Percentiles rank a stretch among this genome's conserved stretches.
Evolutionary conservation across 1,140 invertebrate genomes (phyloP).

Genomic region (Belonocnema kinseyi): DNA sequence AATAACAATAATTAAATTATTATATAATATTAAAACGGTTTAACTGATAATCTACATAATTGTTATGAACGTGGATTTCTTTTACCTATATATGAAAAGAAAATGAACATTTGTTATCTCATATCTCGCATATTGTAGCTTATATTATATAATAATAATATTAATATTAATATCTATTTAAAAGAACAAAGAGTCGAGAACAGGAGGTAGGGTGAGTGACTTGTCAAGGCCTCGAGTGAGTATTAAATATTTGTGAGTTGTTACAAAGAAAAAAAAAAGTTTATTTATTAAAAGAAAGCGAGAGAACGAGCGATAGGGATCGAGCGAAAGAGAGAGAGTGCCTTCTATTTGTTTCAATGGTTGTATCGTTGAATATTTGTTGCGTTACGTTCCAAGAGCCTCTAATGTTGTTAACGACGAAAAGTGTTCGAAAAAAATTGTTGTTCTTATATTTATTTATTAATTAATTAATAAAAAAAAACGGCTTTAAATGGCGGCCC

Average conservation of each 20-base stretch:
- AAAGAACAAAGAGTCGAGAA: slow-evolving; percentile 52
- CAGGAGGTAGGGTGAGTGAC: slow-evolving; percentile 41
- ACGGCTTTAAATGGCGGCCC: slow-evolving; percentile 35
- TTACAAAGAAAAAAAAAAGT: slow-evolving; percentile 63
- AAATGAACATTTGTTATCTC: slow-evolving; percentile 68
- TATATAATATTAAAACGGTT: slow-evolving; percentile 74
- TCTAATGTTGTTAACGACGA: slow-evolving; percentile 73
- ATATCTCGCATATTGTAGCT: slow-evolving; percentile 70
- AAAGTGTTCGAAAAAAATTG: slow-evolving; percentile 67
- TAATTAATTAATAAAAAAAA: slow-evolving; percentile 52
- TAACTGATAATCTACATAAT: slow-evolving; percentile 72
- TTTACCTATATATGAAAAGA: slow-evolving; percentile 65
- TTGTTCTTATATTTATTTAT: slow-evolving; percentile 74
- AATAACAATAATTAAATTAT: slow-evolving; percentile 77
- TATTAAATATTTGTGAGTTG: slow-evolving; percentile 58
- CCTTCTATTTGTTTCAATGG: slow-evolving; percentile 75
- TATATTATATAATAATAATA: slow-evolving; percentile 55
- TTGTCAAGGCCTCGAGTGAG: slow-evolving; percentile 61
- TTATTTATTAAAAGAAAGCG: slow-evolving; percentile 69
- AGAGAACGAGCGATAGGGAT: slow-evolving; percentile 37
- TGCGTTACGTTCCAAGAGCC: slow-evolving; percentile 73
- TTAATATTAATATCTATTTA: slow-evolving; percentile 58
- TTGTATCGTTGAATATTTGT: slow-evolving; percentile 74
- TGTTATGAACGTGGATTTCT: slow-evolving; percentile 70
- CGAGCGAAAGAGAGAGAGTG: slow-evolving; percentile 63